Evolutionary conservation across 2,888 invertebrate species (phyloP).

Genomic region (Volucella inflata): DNA sequence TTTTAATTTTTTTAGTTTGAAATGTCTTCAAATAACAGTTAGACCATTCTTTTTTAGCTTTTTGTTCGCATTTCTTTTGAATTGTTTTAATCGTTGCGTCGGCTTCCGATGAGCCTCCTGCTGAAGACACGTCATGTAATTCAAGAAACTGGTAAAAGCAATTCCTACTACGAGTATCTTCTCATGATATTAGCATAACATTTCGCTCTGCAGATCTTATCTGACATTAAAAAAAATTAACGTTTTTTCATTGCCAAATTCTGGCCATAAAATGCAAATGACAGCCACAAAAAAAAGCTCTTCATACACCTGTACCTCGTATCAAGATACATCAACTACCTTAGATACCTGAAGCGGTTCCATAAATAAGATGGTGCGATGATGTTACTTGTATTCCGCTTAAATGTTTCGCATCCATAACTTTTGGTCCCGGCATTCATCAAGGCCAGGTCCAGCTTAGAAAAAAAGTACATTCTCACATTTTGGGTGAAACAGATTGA

Average conservation of each 20-base stretch:
- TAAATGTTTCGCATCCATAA: slow-evolving; percentile 25
- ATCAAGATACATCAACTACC: too few relatives aligned
- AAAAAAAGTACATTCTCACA: slow-evolving; percentile 28
- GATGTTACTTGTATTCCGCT: slow-evolving; percentile 19
- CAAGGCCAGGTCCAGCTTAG: slow-evolving; percentile 32
- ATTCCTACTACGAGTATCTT: slow-evolving; percentile 19
- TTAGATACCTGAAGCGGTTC: slow-evolving; percentile 19
- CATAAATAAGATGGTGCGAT: slow-evolving; percentile 50
- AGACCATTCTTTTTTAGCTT: neutral
- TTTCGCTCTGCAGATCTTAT: slow-evolving; percentile 23
- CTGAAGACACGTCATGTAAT: too few relatives aligned
- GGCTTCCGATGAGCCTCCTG: neutral
- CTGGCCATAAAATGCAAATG: slow-evolving; percentile 47
- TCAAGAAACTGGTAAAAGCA: slow-evolving; percentile 16
- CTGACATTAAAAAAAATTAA: slow-evolving; percentile 24
- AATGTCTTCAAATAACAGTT: slow-evolving; percentile 8
- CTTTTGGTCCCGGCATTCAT: slow-evolving; percentile 7
- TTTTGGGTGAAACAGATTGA: slow-evolving; percentile 20
- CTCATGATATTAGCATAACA: slow-evolving; percentile 11
- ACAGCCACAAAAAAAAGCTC: slow-evolving; percentile 3
- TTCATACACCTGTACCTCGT: neutral
- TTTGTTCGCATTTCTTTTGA: neutral
- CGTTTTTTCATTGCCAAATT: slow-evolving; percentile 62
- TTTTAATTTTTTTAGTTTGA: neutral
- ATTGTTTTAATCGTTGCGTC: neutral